Base-by-base conservation (phyloP, 2,797 vertebrate genomes). In the Sebastes nivosus region DNA sequence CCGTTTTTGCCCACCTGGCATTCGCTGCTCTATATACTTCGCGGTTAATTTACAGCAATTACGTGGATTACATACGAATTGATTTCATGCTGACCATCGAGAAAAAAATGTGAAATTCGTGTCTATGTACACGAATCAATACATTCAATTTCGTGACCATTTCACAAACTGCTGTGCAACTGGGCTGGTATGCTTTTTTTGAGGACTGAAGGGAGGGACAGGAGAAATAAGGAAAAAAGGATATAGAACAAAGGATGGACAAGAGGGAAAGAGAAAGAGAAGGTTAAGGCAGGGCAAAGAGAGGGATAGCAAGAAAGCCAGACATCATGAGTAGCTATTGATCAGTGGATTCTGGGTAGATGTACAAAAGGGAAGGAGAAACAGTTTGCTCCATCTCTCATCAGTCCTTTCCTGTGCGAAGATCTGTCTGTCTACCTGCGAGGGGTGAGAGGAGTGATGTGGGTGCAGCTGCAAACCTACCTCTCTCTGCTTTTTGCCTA, bases 271-370 rank as follows among this genome's bases (percentile, higher is more conserved):
- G 63, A 65, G n/a, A 72, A 57, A 25, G 10, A 67, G 24, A 34
- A 14, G 32, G 55, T 67, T 71, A 59, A 80, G 72, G 24, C 20
- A 42, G 74, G 27, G 1, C 2, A 54, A 42, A 60, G 66, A 57
- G 71, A 76, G 50, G 75, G 22, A 36, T 6, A 18, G 63, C 59
- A 64, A 75, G 70, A 82, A 68, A 81, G 57, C 8, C 75, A 80
- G 77, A 77, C 64, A 76, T 77, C 38, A 74, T 22, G 60, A 84
- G 69, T 25, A 63, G 10, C 42, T 81, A 81, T 88, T 87, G 87
- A 90, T 91, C 65, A 84, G 75, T 36, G 32, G 79, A 73, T 66
- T 61, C 63, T 75, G 57, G n/a, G 70, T 60, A 61, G 66, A 69
- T 61, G 72, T 29, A 67, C 34, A 72, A 20, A 74, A 84, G 36